Conservation (phyloP, 2,113 vertebrate species). For the Stercorarius parasiticus region DNA sequence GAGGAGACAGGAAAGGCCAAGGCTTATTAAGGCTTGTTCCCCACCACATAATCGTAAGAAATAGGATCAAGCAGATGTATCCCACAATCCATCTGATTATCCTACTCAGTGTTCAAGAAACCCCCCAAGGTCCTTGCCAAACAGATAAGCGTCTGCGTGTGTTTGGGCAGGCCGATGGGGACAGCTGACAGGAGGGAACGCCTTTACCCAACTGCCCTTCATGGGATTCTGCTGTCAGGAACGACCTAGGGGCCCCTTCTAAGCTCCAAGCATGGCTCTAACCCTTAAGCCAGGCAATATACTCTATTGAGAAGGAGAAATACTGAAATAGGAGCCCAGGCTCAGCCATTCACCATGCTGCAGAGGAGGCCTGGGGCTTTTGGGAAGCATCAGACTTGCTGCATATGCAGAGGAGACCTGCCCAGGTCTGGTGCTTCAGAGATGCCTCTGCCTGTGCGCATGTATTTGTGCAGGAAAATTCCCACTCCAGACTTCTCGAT, state of each 20-base stretch:
- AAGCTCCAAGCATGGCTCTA: neutral
- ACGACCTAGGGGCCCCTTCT: fast-evolving
- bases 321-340: neutral
- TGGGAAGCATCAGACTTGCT: neutral
- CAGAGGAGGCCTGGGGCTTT: neutral
- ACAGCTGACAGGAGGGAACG: neutral
- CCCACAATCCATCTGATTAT: conserved; percentile 62
- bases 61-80: conserved; percentile 62
- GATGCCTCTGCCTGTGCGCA: neutral
- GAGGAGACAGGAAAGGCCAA: conserved; percentile 55
- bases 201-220: neutral
- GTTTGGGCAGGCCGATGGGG: neutral
- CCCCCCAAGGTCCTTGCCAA: conserved; percentile 49
- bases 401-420: neutral
- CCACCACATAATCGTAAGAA: conserved; percentile 39
- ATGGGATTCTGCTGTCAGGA: neutral
- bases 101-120: conserved; percentile 41
- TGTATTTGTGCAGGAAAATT: neutral
- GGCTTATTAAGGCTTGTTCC: conserved; percentile 57
- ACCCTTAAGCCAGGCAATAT: neutral
- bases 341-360: neutral
- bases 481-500: neutral
- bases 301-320: neutral
- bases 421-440: neutral
- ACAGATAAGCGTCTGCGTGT: neutral